A percentile compares a stretch with the other conserved stretches of the same genome.
Conservation (phyloP, 2,113 vertebrate genomes). For the Dipodomys ordii region DNA sequence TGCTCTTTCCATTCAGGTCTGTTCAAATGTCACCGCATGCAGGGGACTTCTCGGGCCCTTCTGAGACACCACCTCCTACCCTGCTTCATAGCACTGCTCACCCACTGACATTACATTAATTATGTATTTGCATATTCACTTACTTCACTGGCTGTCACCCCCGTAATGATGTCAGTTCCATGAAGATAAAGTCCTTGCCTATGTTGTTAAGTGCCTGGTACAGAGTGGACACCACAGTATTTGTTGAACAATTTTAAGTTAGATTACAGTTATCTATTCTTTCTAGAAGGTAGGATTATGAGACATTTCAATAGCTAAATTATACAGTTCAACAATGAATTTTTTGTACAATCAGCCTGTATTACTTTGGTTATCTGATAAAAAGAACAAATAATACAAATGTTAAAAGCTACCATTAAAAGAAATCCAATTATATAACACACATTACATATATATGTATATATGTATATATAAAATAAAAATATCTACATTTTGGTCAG, state of each 20-base stretch:
- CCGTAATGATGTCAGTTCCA: neutral
- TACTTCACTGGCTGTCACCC: neutral
- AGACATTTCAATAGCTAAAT: slow-evolving; percentile 9
- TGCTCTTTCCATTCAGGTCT: neutral
- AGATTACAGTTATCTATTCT: neutral
- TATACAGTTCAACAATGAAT: neutral
- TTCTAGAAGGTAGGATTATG: neutral
- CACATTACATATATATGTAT: neutral
- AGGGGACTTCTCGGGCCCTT: neutral
- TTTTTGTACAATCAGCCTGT: neutral
- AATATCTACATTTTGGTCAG: neutral
- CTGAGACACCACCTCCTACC: neutral
- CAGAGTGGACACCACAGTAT: neutral
- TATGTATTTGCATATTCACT: neutral
- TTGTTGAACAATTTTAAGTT: slow-evolving; percentile 15
- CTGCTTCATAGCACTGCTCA: neutral
- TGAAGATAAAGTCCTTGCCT: neutral
- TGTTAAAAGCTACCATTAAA: slow-evolving; percentile 30
- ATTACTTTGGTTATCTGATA: neutral
- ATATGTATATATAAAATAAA: neutral
- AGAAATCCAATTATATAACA: slow-evolving; percentile 10
- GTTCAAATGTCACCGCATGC: neutral
- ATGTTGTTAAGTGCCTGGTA: neutral
- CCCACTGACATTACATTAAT: neutral
- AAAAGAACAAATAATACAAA: slow-evolving; percentile 38